Evolutionary conservation across 2,797 vertebrate species (phyloP).

Genomic region (Cynodonichthys magdalenae): DNA sequence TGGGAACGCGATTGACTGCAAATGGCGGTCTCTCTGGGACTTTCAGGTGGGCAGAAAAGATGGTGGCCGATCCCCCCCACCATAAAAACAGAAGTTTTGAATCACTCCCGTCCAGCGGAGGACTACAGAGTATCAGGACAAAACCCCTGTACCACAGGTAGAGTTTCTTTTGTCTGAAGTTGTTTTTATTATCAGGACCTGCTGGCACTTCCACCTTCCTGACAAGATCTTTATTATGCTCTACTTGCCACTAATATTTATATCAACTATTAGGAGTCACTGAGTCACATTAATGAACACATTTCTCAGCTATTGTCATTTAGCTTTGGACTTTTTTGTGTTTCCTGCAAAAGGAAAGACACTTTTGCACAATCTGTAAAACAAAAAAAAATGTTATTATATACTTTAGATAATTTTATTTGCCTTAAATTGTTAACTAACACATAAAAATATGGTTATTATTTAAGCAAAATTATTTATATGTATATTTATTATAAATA

Average conservation of each 20-base stretch:
- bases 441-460: too few species aligned
- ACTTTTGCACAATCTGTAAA: neutral
- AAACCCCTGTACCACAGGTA: neutral
- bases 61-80: too few species aligned
- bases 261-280: neutral
- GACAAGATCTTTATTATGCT: neutral
- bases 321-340: too few species aligned
- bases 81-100: neutral
- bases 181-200: neutral
- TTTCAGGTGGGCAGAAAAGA: neutral
- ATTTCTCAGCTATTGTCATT: neutral
- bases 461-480: too few species aligned
- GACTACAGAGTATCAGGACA: neutral
- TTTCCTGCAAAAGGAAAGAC: neutral
- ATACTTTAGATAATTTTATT: too few species aligned
- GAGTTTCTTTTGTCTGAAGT: neutral
- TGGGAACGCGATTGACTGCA: neutral
- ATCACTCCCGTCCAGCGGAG: neutral
- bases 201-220: too few species aligned
- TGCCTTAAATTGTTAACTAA: too few species aligned
- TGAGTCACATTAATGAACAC: neutral
- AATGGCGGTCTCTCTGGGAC: neutral
- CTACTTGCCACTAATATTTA: neutral
- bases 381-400: neutral
- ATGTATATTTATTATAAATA: too few species aligned